Evolutionary conservation across 2,113 vertebrate genomes (phyloP).

Genomic region (Plecturocebus donacophilus): DNA sequence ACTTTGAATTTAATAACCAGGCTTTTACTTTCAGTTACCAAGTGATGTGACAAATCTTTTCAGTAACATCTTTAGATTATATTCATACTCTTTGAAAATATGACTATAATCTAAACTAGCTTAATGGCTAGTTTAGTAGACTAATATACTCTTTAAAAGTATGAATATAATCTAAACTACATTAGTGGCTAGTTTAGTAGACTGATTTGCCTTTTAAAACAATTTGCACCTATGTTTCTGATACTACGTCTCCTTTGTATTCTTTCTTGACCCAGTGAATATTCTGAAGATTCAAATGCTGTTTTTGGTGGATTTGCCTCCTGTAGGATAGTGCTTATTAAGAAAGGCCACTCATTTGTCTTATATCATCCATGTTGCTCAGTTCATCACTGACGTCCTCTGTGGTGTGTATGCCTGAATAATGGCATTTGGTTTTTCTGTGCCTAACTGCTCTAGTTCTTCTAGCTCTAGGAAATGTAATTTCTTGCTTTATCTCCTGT

Average conservation of each 20-base stretch:
- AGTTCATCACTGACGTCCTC: neutral
- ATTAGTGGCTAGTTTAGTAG: neutral
- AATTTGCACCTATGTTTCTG: neutral
- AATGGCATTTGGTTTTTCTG: neutral
- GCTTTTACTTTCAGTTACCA: slow-evolving; percentile 35
- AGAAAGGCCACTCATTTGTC: neutral
- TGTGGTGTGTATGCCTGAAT: neutral
- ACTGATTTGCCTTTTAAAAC: neutral
- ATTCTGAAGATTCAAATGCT: neutral
- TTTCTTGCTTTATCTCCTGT: neutral
- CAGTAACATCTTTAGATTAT: neutral
- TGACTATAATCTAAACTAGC: too few relatives aligned
- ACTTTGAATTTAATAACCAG: neutral
- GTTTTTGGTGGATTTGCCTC: neutral
- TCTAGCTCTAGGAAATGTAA: neutral
- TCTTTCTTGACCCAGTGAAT: neutral
- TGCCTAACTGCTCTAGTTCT: neutral
- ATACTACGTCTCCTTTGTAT: neutral
- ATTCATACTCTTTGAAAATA: neutral
- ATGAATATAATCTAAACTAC: too few relatives aligned
- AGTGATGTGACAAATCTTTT: slow-evolving; percentile 10
- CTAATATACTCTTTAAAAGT: neutral
- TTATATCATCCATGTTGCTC: neutral
- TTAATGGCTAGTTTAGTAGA: neutral
- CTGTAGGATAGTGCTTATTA: neutral